A percentile compares a stretch with the other conserved stretches of the same genome.
Evolutionary conservation across 2,888 invertebrate genomes (phyloP).

Genomic region (Pyrochroa serraticornis): DNA sequence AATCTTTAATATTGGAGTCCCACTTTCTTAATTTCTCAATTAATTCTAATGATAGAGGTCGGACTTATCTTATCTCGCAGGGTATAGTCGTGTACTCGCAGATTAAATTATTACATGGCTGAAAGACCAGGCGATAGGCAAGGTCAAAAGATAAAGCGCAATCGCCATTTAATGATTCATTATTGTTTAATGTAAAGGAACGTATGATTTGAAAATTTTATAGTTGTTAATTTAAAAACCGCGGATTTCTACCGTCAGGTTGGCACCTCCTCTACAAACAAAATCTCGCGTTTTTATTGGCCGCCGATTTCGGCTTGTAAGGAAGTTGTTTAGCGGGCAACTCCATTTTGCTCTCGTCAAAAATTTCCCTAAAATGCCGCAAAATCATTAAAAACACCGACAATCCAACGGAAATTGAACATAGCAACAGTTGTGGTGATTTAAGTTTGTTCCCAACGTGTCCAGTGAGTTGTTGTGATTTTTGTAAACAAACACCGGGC

Average conservation of each 20-base stretch:
- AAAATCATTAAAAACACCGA: background rate
- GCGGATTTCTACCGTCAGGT: background rate
- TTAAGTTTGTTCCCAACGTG: background rate
- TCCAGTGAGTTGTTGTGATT: background rate
- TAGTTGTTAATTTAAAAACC: conserved; percentile 6
- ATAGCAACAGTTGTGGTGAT: background rate
- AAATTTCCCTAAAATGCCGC: background rate
- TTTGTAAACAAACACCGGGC: conserved; percentile 29
- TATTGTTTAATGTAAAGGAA: background rate
- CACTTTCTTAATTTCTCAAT: too few species aligned
- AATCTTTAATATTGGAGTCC: background rate
- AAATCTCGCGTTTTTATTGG: conserved; percentile 15
- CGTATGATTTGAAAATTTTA: background rate
- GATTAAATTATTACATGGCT: too few species aligned
- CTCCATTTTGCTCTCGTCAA: conserved; percentile 10
- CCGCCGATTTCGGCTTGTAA: background rate
- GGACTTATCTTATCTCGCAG: too few species aligned
- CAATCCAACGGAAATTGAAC: background rate
- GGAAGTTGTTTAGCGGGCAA: conserved; percentile 1
- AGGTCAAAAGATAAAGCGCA: too few species aligned
- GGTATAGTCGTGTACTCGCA: too few species aligned
- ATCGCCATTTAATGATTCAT: too few species aligned
- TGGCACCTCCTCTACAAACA: conserved; percentile 4
- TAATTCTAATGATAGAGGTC: too few species aligned
- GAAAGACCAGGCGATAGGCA: too few species aligned